Conservation (phyloP, 2,888 invertebrate genomes). For the Synanthedon tipuliformis region DNA sequence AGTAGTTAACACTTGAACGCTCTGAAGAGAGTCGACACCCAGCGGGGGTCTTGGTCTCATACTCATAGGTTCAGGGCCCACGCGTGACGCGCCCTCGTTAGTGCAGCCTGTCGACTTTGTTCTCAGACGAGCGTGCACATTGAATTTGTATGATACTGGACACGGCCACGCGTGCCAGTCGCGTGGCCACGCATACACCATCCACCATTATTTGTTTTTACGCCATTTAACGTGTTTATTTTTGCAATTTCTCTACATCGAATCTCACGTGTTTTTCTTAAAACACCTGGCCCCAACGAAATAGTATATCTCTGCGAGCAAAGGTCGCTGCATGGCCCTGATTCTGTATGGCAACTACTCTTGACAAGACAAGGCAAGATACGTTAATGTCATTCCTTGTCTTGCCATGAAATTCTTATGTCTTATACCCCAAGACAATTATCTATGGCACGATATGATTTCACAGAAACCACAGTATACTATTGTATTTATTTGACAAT, state of each 20-base stretch:
- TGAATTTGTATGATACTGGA: slow-evolving; percentile 22
- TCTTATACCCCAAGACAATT: too few relatives aligned
- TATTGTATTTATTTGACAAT: too few relatives aligned
- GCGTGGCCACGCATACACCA: slow-evolving; percentile 18
- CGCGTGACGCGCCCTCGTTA: slow-evolving; percentile 47
- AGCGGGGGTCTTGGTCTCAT: neutral
- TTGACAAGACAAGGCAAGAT: too few relatives aligned
- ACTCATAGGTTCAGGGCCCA: neutral
- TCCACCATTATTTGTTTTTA: slow-evolving; percentile 52
- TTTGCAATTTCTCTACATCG: neutral
- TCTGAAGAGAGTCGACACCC: neutral
- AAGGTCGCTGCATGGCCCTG: too few relatives aligned
- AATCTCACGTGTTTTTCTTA: neutral
- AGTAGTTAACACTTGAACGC: neutral
- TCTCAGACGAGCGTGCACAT: slow-evolving; percentile 6
- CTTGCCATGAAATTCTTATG: too few relatives aligned
- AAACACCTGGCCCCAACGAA: neutral
- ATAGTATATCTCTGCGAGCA: too few relatives aligned
- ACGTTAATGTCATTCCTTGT: too few relatives aligned
- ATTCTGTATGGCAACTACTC: too few relatives aligned
- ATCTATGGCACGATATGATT: too few relatives aligned
- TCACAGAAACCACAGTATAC: too few relatives aligned
- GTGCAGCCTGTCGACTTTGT: slow-evolving; percentile 40
- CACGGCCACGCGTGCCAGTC: slow-evolving; percentile 29
- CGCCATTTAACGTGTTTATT: slow-evolving; percentile 58